A percentile compares a stretch with the other conserved stretches of the same genome.
These are phyloP conservation scores for Drosophila fulvimacula DNA, from an alignment of 2,888 invertebrate species.

Conservation along the genomic window DNA sequence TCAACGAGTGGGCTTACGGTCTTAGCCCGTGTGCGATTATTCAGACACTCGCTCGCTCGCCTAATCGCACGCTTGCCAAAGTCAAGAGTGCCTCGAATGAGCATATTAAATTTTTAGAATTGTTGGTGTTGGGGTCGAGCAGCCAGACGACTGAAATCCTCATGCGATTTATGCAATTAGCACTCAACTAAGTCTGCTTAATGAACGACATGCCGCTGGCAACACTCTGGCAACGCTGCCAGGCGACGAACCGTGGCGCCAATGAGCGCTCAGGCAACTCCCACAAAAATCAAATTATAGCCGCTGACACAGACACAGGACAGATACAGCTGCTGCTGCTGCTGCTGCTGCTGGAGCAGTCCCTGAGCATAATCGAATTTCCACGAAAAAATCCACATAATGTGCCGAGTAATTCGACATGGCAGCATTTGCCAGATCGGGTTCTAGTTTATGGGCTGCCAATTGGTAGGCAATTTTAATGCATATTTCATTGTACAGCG, in stretches of 20 bases:
- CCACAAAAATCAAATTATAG: slow-evolving; percentile 55
- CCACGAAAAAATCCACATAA: slow-evolving; percentile 46
- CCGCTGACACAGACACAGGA: slow-evolving; percentile 3
- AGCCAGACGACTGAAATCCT: slow-evolving; percentile 73
- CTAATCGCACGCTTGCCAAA: slow-evolving; percentile 53
- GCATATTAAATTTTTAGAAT: slow-evolving; percentile 24
- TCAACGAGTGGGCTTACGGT: slow-evolving; percentile 28
- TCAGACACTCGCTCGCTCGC: slow-evolving; percentile 32
- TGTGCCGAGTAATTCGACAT: slow-evolving; percentile 60
- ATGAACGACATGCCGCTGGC: slow-evolving; percentile 69
- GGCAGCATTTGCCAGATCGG: slow-evolving; percentile 45
- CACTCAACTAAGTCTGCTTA: slow-evolving; percentile 74
- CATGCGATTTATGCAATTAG: slow-evolving; percentile 80
- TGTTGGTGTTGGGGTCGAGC: background rate
- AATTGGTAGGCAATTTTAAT: slow-evolving; percentile 73
- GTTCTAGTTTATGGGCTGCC: slow-evolving; percentile 57
- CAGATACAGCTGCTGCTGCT: slow-evolving; percentile 26
- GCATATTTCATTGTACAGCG: slow-evolving; percentile 72
- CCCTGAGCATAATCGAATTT: slow-evolving; percentile 46
- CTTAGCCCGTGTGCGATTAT: slow-evolving; percentile 46
- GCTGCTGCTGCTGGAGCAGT: slow-evolving; percentile 16
- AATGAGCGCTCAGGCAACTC: slow-evolving; percentile 48
- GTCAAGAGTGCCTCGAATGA: slow-evolving; percentile 25
- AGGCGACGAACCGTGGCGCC: slow-evolving; percentile 57
- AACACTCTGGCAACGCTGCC: slow-evolving; percentile 32